Conservation (phyloP, 2,888 invertebrate genomes). For the Pherbina coryleti region DNA sequence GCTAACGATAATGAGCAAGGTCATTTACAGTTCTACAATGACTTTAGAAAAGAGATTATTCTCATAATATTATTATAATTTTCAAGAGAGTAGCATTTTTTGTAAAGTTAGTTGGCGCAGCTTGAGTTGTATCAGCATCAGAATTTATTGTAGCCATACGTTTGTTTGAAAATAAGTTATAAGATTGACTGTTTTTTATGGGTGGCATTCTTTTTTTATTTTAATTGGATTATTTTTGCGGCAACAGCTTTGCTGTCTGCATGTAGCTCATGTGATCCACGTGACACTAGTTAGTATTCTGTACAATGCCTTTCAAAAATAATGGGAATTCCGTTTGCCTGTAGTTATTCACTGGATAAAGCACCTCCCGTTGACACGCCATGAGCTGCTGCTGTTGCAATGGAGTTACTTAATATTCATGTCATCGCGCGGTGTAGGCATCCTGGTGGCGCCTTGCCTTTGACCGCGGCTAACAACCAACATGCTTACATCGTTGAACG, state of each 20-base stretch:
- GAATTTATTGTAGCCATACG: too few relatives aligned
- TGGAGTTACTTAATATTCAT: constrained; percentile 10
- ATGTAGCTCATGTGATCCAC: not conserved
- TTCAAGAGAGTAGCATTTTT: not conserved
- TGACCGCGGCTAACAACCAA: not conserved
- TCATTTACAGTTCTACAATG: not conserved
- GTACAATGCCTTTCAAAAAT: not conserved
- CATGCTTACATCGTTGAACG: not conserved
- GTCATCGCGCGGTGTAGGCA: constrained; percentile 3
- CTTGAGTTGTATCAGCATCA: not conserved
- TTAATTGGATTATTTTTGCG: not conserved
- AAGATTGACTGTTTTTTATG: too few relatives aligned
- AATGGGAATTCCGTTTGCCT: not conserved
- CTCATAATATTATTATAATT: not conserved
- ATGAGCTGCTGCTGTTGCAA: not conserved
- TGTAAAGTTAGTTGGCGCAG: too few relatives aligned
- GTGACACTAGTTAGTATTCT: not conserved
- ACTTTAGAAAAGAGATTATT: not conserved
- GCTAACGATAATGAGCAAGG: constrained; percentile 8
- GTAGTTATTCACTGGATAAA: not conserved
- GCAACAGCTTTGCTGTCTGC: not conserved
- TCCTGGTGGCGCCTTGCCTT: not conserved
- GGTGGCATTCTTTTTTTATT: too few relatives aligned
- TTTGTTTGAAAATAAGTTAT: too few relatives aligned
- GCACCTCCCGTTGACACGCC: not conserved